Evolutionary conservation across 2,888 invertebrate species (phyloP).

Genomic region (Synergus umbraculus): DNA sequence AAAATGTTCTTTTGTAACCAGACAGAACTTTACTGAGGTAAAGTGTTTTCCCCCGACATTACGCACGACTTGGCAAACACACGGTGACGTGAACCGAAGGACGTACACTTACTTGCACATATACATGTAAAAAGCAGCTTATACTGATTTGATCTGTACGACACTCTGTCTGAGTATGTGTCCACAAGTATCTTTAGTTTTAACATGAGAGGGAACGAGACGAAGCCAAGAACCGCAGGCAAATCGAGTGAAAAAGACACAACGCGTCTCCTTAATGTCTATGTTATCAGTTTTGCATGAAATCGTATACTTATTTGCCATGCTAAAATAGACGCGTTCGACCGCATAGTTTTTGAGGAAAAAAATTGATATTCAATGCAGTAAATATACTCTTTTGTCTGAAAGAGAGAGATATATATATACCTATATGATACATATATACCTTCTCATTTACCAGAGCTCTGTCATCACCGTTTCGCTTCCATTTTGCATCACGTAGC

Average conservation of each 20-base stretch:
- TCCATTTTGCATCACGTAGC: neutral
- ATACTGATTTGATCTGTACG: neutral
- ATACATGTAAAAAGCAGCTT: neutral
- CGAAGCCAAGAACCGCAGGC: neutral
- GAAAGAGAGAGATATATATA: no score
- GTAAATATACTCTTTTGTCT: neutral
- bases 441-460: no score
- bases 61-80: constrained; percentile 62
- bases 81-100: constrained; percentile 62
- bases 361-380: neutral
- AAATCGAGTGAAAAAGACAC: neutral
- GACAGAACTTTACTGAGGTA: constrained; percentile 1
- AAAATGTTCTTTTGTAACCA: constrained; percentile 56
- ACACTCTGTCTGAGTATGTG: neutral
- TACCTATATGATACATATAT: no score
- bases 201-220: neutral
- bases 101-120: constrained; percentile 43
- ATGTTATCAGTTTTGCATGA: neutral
- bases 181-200: neutral
- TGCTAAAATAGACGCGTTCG: neutral
- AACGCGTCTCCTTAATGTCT: neutral
- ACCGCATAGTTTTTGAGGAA: neutral
- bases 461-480: neutral
- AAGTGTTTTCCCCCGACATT: constrained; percentile 47
- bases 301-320: neutral